Evolutionary conservation across 2,797 vertebrate species (phyloP), one percentile per base, ranked within the genome.

Genomic region (Chanos chanos): DNA sequence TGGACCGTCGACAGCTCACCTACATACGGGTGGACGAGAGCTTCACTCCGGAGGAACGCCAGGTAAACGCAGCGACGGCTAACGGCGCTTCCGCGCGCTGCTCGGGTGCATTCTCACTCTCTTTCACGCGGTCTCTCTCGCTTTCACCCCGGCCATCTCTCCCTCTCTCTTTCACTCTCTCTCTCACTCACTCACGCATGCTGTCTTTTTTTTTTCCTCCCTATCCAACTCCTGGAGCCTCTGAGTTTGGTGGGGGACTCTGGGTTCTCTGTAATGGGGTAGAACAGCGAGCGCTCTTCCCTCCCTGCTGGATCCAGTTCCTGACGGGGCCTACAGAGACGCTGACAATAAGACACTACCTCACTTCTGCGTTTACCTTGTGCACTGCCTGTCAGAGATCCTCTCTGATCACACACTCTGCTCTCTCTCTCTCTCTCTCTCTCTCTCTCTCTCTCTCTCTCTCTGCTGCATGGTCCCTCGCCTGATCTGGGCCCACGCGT

Each of bases 21-120:
- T 98, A 95, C 3, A 78, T 98, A 28, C 89, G 97, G 15, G 90
- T 99, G 18, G 96, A 99, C 59, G 96, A 98, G 69, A 94, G 90
- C 36, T 89, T 94, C 45, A 90, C 87, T 64, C 83, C 86, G 3
- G 90, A 94, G 0, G 92, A 97, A n/a, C 89, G 93, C 41, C 93
- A 93, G 93, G 97, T 98, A 70, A 65, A 67, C 27, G 5, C 59
- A 4, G 3, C 2, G 18, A 16, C 9, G 24, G 15, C n/a, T 7
- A 18, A 16, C 7, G 31, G 45, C 45, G 8, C 6, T 6, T 24
- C 8, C 9, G n/a, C n/a, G n/a, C n/a, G n/a, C n/a, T n/a, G n/a
- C 19, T 27, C 18, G 1, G 2, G 5, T 7, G 1, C n/a, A 13
- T 13, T 48, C 8, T 3, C 5, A 16, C 7, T 8, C 15, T 13